Base-by-base conservation (phyloP, 2,113 vertebrate genomes). In the Mesitornis unicolor region DNA sequence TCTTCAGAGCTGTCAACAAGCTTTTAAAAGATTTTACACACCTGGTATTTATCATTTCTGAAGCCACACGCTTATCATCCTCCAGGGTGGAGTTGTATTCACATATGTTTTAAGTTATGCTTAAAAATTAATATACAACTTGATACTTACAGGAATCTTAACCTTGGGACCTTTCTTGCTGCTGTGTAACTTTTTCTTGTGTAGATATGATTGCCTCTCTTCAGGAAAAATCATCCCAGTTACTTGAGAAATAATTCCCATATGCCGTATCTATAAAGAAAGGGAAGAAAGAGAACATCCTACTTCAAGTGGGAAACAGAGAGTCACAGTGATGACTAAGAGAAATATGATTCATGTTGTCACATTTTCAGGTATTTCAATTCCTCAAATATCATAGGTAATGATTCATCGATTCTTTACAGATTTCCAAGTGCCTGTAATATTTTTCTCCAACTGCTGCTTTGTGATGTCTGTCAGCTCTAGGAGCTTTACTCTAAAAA, bases 291-390 rank as follows among this genome's bases (percentile, higher is more conserved):
- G 38, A 42, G 28, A 92, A 54, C 35, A 33, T 33, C 36, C 42
- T 75, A 14, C 70, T 80, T 85, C 68, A 77, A 88, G 65, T 63
- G 64, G 67, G 47, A 93, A 95, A 81, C 7, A 33, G 45, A 95
- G 91, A 96, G 40, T 96, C 93, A 96, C 0, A 2, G 40, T 70
- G 48, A 88, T 95, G 94, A 96, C 83, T 92, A 96, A 95, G 83
- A 89, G 87, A 68, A 94, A 92, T 51, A 60, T 96, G 91, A 96
- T 92, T 97, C 88, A 95, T 56, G 48, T 76, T 89, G 71, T 84
- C 77, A 95, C 80, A 50, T 79, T 95, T 87, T 74, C 85, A 82
- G 91, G 93, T 63, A n/a, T 94, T 91, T 95, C 92, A 81, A 2
- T 90, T 91, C 60, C 75, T 94, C 75, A 80, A 11, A 92, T 80